Conservation (phyloP, 2,113 vertebrate genomes). For the Tetraodon nigroviridis region DNA sequence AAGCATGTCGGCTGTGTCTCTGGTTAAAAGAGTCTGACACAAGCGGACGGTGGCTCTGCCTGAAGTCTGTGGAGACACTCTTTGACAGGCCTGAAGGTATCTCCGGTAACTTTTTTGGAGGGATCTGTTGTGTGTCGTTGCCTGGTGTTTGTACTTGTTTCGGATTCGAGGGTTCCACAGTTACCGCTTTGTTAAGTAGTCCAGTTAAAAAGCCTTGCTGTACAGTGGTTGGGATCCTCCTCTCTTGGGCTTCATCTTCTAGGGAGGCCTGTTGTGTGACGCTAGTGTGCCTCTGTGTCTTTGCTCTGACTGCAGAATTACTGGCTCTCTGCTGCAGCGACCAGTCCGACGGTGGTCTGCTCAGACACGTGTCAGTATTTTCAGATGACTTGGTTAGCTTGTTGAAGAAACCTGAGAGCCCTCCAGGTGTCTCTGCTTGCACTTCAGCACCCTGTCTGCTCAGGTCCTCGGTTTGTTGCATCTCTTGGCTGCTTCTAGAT, state of each 20-base stretch:
- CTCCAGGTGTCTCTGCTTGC: slow-evolving; percentile 45
- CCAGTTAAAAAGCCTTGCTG: slow-evolving; percentile 74
- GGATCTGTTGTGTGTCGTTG: slow-evolving; percentile 53
- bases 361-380: slow-evolving; percentile 31
- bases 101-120: slow-evolving; percentile 37
- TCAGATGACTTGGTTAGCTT: slow-evolving; percentile 73
- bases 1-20: slow-evolving; percentile 41
- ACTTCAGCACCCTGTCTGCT: slow-evolving; percentile 23
- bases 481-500: slow-evolving; percentile 22
- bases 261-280: slow-evolving; percentile 29
- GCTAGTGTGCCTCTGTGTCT: slow-evolving; percentile 17
- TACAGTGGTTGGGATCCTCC: slow-evolving; percentile 8
- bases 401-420: slow-evolving; percentile 70
- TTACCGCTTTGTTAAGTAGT: slow-evolving; percentile 68
- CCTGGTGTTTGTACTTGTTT: slow-evolving; percentile 43
- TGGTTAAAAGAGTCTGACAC: slow-evolving; percentile 21
- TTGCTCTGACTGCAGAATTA: slow-evolving; percentile 9
- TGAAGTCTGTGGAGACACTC: slow-evolving; percentile 37
- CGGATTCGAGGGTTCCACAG: slow-evolving; percentile 51
- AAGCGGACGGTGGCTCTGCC: slow-evolving; percentile 14
- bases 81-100: slow-evolving; percentile 71
- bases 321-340: slow-evolving; percentile 10
- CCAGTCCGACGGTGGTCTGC: slow-evolving; percentile 21
- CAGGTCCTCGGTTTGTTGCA: slow-evolving; percentile 25
- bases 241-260: slow-evolving; percentile 28